Base-by-base conservation (phyloP, 2,888 invertebrate species). In the Dynastes grantii region DNA sequence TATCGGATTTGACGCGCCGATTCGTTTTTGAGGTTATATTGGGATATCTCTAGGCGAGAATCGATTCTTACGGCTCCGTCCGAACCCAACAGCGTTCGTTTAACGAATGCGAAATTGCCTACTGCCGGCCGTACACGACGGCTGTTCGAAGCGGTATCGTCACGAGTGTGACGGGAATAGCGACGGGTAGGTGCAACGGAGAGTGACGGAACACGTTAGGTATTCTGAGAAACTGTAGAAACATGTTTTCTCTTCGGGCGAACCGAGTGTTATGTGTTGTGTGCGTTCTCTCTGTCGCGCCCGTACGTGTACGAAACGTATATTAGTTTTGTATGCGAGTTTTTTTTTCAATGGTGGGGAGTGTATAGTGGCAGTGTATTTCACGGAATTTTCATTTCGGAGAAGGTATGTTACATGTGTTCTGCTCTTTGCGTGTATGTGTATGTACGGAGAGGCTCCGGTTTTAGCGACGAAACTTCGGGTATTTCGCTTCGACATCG, bases 191-290 rank as follows among this genome's bases (percentile, higher is more conserved):
- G 37, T 58, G 77, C 75, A 77, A 67, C 65, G 29, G 78, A 78
- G 76, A 78, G 75, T 65, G 78, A 78, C 65, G 76, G 76, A 68
- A 68, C 9, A 68, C 45, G 76, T 55, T 49, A 51, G 77, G 76
- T 76, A 79, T 87, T 87, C 87, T 86, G 82, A 83, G 88, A 88
- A 88, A 78, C 81, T 84, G 83, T 84, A 84, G 85, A 85, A 88
- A 88, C 88, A 86, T 87, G 87, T 87, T 87, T 87, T 87, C 87
- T 84, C 86, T 87, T 87, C 87, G 85, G 86, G 86, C 84, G 86
- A 87, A 87, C 77, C 49, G 53, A 61, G 55, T 55, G 27, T 22
- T 16, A 8, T 55, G 55, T 68, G 77, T 77, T 55, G 27, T 55
- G 55, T 22, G 55, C 55, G 71, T 58, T 32, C 70, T 71, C 71